These are phyloP conservation scores for Eulemur macaco DNA, from an alignment of 2,113 vertebrate species.

Conservation along the genomic window DNA sequence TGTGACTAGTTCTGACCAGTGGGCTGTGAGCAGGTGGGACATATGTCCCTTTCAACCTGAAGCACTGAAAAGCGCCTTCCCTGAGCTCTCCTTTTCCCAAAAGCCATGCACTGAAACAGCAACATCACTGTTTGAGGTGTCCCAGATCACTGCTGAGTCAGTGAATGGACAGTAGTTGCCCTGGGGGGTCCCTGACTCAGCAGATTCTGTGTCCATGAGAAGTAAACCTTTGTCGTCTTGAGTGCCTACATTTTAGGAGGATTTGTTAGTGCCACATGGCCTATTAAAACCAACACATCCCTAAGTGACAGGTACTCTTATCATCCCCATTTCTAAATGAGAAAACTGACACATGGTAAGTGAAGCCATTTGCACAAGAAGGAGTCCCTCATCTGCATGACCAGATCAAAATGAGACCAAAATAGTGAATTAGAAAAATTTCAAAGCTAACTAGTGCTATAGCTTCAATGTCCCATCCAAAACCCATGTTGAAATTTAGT, in stretches of 20 bases:
- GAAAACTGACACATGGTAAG: background rate
- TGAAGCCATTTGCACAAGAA: background rate
- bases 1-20: background rate
- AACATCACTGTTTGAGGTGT: background rate
- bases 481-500: too few species aligned
- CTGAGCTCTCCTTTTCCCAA: background rate
- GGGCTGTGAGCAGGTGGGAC: background rate
- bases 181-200: background rate
- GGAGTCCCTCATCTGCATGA: background rate
- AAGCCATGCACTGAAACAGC: background rate
- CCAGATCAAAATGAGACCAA: background rate
- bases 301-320: background rate
- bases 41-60: background rate
- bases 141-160: background rate
- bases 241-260: background rate
- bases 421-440: background rate
- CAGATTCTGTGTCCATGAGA: background rate
- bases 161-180: background rate
- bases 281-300: background rate
- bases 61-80: background rate
- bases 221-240: background rate
- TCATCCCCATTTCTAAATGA: background rate
- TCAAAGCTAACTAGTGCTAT: background rate
- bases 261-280: background rate
- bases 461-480: too few species aligned